phyloP scores from a whole-genome alignment of 2,113 vertebrate genomes.

The Tympanuchus pallidicinctus region DNA sequence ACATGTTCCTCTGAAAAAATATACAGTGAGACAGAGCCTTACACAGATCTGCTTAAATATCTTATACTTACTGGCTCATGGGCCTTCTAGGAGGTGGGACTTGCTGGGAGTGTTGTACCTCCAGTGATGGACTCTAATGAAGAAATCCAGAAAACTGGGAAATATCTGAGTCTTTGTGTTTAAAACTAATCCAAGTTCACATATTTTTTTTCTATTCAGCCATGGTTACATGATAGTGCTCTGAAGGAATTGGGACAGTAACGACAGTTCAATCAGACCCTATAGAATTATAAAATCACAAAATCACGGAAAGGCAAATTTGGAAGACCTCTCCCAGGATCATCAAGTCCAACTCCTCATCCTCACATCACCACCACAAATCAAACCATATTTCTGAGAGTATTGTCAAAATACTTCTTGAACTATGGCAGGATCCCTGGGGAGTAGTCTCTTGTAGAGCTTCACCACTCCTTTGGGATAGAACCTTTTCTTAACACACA shows the following conservation, averaged over 20 bases:
- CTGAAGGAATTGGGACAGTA: neutral
- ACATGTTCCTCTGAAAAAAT: conserved; percentile 30
- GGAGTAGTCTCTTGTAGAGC: neutral
- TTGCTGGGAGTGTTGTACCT: neutral
- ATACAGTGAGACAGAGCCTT: neutral
- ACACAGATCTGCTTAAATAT: neutral
- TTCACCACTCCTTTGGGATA: neutral
- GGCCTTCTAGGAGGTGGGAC: neutral
- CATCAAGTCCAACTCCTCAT: neutral
- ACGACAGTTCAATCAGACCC: neutral
- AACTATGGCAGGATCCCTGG: neutral
- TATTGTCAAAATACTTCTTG: neutral
- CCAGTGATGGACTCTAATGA: neutral
- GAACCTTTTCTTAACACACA: neutral
- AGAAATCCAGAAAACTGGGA: neutral
- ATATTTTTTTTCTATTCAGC: fast-evolving
- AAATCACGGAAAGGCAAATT: neutral
- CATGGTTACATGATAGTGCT: neutral
- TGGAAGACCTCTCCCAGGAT: neutral
- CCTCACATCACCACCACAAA: neutral
- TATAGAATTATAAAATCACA: fast-evolving
- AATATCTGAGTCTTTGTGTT: neutral
- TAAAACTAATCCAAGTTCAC: neutral
- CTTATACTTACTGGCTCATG: neutral
- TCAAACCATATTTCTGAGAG: neutral